Evolutionary conservation across 2,113 vertebrate species (phyloP).

Genomic region (Platysternon megacephalum): DNA sequence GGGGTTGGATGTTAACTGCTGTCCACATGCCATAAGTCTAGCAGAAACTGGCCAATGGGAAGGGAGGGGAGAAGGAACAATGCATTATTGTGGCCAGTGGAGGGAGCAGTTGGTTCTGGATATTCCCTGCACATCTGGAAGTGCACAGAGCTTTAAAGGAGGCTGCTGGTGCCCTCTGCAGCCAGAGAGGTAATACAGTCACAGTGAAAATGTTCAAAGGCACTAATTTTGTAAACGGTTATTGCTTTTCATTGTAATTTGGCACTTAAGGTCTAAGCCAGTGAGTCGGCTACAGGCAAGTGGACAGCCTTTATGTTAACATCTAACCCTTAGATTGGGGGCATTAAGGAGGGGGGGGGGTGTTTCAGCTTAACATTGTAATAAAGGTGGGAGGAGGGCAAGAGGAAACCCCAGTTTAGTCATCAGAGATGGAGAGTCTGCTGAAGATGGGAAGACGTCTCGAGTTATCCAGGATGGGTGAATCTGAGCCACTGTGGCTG

Average conservation of each 20-base stretch:
- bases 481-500: constrained; percentile 96
- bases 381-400: constrained; percentile 18
- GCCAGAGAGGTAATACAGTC: constrained; percentile 87
- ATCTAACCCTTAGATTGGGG: constrained; percentile 61
- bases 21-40: constrained; percentile 86
- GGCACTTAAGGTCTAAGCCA: constrained; percentile 85
- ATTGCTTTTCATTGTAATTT: constrained; percentile 85
- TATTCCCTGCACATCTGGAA: constrained; percentile 75
- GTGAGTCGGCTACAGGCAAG: constrained; percentile 72
- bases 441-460: constrained; percentile 99
- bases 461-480: constrained; percentile 94
- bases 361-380: constrained; percentile 80
- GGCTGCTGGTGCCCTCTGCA: constrained; percentile 86
- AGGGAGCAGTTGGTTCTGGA: constrained; percentile 83
- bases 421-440: constrained; percentile 98
- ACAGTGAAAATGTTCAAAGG: constrained; percentile 86
- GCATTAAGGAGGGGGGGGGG: not conserved
- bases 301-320: constrained; percentile 71
- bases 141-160: constrained; percentile 74
- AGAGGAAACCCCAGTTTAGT: constrained; percentile 83
- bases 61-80: constrained; percentile 52
- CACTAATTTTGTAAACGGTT: constrained; percentile 88
- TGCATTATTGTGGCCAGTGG: constrained; percentile 74
- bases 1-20: constrained; percentile 76
- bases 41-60: constrained; percentile 71